Conservation (phyloP, 2,113 vertebrate species). For the Strix aluco region DNA sequence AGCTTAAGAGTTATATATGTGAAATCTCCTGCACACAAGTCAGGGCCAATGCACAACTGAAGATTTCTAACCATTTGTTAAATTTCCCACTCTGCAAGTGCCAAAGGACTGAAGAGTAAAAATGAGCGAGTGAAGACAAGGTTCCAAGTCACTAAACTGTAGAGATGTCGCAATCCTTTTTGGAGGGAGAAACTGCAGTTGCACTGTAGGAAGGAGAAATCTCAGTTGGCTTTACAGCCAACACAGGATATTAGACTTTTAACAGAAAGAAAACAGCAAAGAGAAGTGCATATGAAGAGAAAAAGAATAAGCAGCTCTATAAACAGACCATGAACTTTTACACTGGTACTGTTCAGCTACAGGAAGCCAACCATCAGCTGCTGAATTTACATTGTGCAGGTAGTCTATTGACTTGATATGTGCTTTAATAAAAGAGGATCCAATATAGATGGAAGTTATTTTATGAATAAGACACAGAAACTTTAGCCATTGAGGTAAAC, state of each 20-base stretch:
- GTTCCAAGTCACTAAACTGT: conserved; percentile 37
- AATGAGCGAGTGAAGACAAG: neutral
- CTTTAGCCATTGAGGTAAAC: conserved; percentile 2
- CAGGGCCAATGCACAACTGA: neutral
- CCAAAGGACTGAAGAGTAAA: neutral
- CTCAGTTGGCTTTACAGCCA: neutral
- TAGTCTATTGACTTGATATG: neutral
- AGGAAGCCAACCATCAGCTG: neutral
- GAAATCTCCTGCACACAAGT: conserved; percentile 9
- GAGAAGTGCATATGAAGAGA: neutral
- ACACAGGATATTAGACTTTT: neutral
- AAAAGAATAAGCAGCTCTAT: neutral
- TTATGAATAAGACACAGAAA: conserved; percentile 9
- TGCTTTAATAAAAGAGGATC: neutral
- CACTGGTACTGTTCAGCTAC: neutral
- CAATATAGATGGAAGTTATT: neutral
- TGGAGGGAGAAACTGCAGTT: neutral
- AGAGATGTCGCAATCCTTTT: neutral
- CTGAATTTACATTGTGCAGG: neutral
- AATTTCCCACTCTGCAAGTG: neutral
- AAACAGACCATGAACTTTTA: neutral
- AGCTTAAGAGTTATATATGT: neutral
- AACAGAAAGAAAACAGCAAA: neutral
- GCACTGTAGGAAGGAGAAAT: neutral
- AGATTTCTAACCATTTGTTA: conserved; percentile 34